Conservation (phyloP, 2,113 vertebrate species). For the Hipposideros armiger region DNA sequence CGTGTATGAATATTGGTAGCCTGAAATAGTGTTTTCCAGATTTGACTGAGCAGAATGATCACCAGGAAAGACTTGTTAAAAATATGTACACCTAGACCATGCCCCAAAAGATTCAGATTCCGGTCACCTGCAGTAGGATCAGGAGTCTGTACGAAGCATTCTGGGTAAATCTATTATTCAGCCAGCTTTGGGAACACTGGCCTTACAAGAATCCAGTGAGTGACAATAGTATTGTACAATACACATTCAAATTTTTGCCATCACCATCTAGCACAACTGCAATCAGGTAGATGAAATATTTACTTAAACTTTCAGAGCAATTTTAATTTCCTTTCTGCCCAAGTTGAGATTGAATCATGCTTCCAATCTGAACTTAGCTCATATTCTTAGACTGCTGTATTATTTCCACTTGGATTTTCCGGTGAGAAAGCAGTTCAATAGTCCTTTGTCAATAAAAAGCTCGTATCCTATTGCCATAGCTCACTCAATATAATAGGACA, state of each 20-base stretch:
- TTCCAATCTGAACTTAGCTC: constrained; percentile 29
- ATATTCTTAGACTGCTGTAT: neutral
- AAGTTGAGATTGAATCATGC: constrained; percentile 18
- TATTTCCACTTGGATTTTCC: constrained; percentile 44
- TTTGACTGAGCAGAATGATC: neutral
- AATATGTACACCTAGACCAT: neutral
- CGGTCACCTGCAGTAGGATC: neutral
- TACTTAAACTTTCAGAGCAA: constrained; percentile 40
- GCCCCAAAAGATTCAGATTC: neutral
- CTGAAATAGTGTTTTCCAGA: neutral
- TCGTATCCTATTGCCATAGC: constrained; percentile 13
- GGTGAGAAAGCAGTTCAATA: neutral
- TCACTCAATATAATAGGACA: constrained; percentile 49
- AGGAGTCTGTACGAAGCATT: neutral
- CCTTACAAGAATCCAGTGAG: neutral
- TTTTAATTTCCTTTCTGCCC: constrained; percentile 43
- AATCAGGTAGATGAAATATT: neutral
- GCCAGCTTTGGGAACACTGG: neutral
- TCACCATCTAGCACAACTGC: neutral
- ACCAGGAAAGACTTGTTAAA: neutral
- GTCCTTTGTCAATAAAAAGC: constrained; percentile 42
- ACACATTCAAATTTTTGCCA: neutral
- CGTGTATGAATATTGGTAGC: neutral
- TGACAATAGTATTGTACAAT: neutral
- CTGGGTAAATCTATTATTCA: neutral